phyloP scores from a whole-genome alignment of 2,797 vertebrate species.

The Crax fasciolata region DNA sequence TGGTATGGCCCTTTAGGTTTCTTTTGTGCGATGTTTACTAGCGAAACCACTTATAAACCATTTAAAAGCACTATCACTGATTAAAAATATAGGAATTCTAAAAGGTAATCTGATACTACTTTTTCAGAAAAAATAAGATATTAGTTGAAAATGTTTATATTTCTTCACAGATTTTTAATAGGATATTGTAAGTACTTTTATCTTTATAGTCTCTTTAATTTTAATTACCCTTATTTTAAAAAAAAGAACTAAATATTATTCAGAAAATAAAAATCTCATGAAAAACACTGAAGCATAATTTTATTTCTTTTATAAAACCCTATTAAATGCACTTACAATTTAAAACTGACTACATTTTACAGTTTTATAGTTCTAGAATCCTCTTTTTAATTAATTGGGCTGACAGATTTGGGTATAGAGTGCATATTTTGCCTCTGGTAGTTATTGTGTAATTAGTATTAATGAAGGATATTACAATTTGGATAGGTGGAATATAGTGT shows the following conservation, averaged over 20 bases:
- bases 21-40: not conserved
- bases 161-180: slow-evolving; percentile 49
- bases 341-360: slow-evolving; percentile 85
- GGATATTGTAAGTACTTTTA: slow-evolving; percentile 59
- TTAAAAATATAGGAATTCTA: not conserved
- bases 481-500: slow-evolving; percentile 85
- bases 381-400: slow-evolving; percentile 94
- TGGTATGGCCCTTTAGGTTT: not conserved
- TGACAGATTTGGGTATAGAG: slow-evolving; percentile 89
- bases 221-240: slow-evolving; percentile 44
- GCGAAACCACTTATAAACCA: not conserved
- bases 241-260: slow-evolving; percentile 47
- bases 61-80: not conserved
- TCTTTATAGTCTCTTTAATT: slow-evolving; percentile 57
- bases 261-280: slow-evolving; percentile 72
- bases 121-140: not conserved
- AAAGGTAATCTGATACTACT: not conserved
- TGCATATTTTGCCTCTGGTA: slow-evolving; percentile 89
- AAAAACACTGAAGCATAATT: slow-evolving; percentile 52
- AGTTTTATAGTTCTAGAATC: slow-evolving; percentile 89
- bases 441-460: slow-evolving; percentile 89
- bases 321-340: slow-evolving; percentile 72
- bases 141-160: not conserved
- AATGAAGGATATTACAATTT: slow-evolving; percentile 89
- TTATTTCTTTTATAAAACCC: slow-evolving; percentile 60